phyloP scores from a whole-genome alignment of 2,888 invertebrate species.

The Chaitophorus viminalis region DNA sequence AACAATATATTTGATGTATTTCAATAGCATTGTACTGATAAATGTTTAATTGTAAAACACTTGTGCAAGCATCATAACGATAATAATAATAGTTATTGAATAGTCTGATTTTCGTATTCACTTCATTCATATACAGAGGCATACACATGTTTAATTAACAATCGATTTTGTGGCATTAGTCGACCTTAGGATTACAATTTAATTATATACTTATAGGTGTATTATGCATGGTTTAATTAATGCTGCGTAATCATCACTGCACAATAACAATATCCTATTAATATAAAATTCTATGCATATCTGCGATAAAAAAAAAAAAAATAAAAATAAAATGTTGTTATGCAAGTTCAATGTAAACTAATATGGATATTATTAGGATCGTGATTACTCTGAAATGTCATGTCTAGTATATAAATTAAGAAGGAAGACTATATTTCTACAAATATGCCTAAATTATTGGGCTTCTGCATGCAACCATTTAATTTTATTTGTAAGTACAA shows the following conservation, averaged over 20 bases:
- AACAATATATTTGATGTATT: no score
- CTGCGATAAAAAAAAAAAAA: not conserved
- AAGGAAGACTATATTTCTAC: no score
- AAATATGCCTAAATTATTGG: no score
- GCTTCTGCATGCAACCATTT: no score
- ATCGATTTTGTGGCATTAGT: not conserved
- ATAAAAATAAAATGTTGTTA: no score
- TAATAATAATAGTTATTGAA: not conserved
- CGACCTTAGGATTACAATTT: conserved; percentile 1
- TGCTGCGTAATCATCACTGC: not conserved
- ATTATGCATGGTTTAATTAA: not conserved
- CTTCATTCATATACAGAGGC: conserved; percentile 3
- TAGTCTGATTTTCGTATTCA: not conserved
- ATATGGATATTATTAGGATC: no score
- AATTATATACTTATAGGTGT: not conserved
- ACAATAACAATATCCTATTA: not conserved
- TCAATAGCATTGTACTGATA: no score
- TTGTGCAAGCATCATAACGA: no score
- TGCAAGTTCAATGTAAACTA: not conserved
- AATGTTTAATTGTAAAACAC: no score
- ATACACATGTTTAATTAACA: not conserved
- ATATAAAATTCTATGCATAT: not conserved
- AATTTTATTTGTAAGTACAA: no score
- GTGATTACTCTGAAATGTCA: no score
- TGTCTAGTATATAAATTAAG: no score